Conservation (phyloP, 2,113 vertebrate genomes). For the Forbesichthys papilliferus region DNA sequence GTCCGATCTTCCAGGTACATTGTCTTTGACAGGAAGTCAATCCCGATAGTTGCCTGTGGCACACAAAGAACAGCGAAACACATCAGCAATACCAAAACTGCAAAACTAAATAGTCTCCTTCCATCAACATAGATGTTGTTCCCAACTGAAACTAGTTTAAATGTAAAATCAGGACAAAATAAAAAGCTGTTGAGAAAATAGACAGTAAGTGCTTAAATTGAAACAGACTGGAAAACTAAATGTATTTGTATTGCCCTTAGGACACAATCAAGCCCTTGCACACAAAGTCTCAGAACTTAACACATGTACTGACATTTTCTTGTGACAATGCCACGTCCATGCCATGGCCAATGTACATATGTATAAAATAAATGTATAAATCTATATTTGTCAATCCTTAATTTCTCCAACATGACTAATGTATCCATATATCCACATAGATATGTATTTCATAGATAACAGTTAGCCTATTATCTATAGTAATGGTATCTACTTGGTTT, state of each 20-base stretch:
- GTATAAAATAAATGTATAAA: too few relatives aligned
- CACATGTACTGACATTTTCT: neutral
- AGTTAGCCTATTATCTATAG: too few relatives aligned
- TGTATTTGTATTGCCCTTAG: slow-evolving; percentile 30
- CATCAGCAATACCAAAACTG: slow-evolving; percentile 14
- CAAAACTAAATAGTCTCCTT: slow-evolving; percentile 13
- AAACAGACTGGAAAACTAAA: slow-evolving; percentile 39
- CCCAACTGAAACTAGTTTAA: slow-evolving; percentile 2
- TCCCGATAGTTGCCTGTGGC: slow-evolving; percentile 77
- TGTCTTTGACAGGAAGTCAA: slow-evolving; percentile 81
- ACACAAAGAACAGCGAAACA: slow-evolving; percentile 32
- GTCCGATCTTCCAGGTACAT: slow-evolving; percentile 83
- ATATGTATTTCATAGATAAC: too few relatives aligned
- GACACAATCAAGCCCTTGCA: slow-evolving; percentile 15
- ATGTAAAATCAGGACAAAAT: slow-evolving; percentile 27
- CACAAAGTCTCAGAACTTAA: neutral
- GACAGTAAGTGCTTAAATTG: slow-evolving; percentile 14
- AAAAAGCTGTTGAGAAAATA: slow-evolving; percentile 26
- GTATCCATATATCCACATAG: too few relatives aligned
- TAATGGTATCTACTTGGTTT: too few relatives aligned
- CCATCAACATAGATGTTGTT: slow-evolving; percentile 13
- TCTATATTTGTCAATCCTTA: too few relatives aligned
- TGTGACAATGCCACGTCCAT: neutral
- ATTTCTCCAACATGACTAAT: too few relatives aligned
- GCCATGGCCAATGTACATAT: neutral